Percentiles rank a stretch among this genome's conserved stretches.
Evolutionary conservation across 2,888 invertebrate species (phyloP).

Genomic region (Lamellibrachia columna): DNA sequence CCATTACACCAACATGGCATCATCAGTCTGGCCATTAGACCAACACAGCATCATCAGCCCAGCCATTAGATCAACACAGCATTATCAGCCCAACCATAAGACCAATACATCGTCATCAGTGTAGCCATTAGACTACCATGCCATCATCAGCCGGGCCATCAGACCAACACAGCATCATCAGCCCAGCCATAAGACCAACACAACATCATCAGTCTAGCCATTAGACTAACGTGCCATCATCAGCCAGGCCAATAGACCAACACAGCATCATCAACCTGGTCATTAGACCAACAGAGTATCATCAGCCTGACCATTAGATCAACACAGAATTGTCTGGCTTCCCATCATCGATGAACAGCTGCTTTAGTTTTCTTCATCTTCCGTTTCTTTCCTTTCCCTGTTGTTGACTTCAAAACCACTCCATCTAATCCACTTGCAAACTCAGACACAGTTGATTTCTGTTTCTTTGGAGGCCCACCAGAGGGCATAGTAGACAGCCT

Average conservation of each 20-base stretch:
- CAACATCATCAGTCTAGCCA: neutral
- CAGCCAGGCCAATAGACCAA: neutral
- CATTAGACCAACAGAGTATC: neutral
- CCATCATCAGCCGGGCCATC: neutral
- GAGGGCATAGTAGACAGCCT: neutral
- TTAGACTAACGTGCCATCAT: neutral
- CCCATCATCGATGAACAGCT: neutral
- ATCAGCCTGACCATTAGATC: neutral
- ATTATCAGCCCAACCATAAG: neutral
- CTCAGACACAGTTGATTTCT: constrained; percentile 7
- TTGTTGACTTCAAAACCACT: neutral
- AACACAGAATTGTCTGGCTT: neutral
- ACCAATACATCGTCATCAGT: neutral
- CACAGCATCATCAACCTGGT: neutral
- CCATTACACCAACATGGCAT: neutral
- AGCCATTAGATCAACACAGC: neutral
- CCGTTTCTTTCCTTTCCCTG: constrained; percentile 13
- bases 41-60: neutral
- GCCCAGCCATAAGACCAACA: neutral
- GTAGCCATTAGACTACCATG: neutral
- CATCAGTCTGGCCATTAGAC: neutral
- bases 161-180: neutral
- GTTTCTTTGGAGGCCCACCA: constrained; percentile 13
- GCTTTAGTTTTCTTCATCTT: neutral
- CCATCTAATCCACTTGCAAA: constrained; percentile 22